Evolutionary conservation across 2,797 vertebrate genomes (phyloP), one percentile per base, ranked within the genome.

Genomic region (Fratercula arctica): DNA sequence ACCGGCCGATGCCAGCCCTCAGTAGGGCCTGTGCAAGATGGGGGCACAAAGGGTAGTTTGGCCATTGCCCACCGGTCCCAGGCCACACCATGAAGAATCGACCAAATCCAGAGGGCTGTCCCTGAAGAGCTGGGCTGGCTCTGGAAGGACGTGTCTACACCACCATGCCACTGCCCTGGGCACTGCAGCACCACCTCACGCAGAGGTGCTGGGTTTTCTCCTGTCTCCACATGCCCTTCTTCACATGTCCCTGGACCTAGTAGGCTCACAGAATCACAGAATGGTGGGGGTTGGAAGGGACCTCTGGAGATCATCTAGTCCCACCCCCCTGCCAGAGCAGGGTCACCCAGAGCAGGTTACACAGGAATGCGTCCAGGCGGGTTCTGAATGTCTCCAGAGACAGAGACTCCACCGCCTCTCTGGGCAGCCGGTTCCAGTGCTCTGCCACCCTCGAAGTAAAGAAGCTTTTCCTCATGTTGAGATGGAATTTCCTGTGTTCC

Each of bases 1-100:
- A 23, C 10, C 0, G 2, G 43, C 54, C 1, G 0, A 20, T 0
- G 1, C 20, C 0, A 1, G 37, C 33, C 28, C 45, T 41, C 45
- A 35, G 67, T 9, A 1, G 12, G 31, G 35, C 68, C 56, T 53
- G 18, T 0, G 0, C 17, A 29, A 60, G 16, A 17, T 48, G 31
- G 8, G 26, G 16, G 5, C 39, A 76, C 31, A 46, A n/a, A n/a
- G 19, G 46, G 21, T 33, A 60, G 41, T 24, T 20, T 31, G 24
- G 53, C 17, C 31, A 68, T 26, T 1, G 0, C 33, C 41, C 46
- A 31, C 28, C 4, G 2, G 31, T 31, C 31, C 11, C 0, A 3
- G 13, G 25, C 26, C n/a, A 25, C 0, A 3, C 69, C 41, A 19
- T 3, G 35, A 33, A 57, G 43, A 79, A 48, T 5, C 0, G 2